Evolutionary conservation across 2,888 invertebrate genomes (phyloP), one percentile per base, ranked within the genome.

Genomic region (Aspidiotus rigidus): DNA sequence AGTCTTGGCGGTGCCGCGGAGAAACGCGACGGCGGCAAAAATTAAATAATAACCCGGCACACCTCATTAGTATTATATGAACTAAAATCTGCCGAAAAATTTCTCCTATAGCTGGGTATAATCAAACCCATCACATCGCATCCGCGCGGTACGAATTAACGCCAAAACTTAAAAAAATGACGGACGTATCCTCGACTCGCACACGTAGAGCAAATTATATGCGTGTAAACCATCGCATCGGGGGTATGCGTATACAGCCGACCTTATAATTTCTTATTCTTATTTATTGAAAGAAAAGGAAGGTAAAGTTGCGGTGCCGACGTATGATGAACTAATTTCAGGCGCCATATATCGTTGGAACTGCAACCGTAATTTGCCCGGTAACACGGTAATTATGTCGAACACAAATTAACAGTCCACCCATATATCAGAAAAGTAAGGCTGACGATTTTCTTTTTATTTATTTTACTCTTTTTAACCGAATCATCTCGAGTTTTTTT

Each of bases 261-360:
- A 49, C 49, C 49, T 49, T 49, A 49, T 49, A 49, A 49, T 49
- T 49, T 49, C 5, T 49, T 49, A 49, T 49, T 49, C n/a, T 49
- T 49, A 49, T 49, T 49, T 49, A 49, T 49, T 49, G 49, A 49
- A 49, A 49, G 57, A 57, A 57, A 11, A 10, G 56, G 15, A 56
- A 28, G 28, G 28, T 28, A 15, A 57, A 57, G 17, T 15, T n/a
- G 10, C 10, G 16, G 17, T 16, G 57, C 57, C 16, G 17, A 57
- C 17, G 17, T 17, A n/a, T n/a, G 17, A 57, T 17, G 56, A 7
- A 16, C 64, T 64, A 64, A 64, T 64, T 64, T 10, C 56, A 64
- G 64, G 64, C 64, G 64, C 64, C 64, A 64, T 55, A 49, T 49
- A 49, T 49, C 10, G 11, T 11, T 11, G n/a, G 49, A 49, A 49